Base-by-base conservation (phyloP, 1,140 invertebrate species). In the Solenopsis invicta region DNA sequence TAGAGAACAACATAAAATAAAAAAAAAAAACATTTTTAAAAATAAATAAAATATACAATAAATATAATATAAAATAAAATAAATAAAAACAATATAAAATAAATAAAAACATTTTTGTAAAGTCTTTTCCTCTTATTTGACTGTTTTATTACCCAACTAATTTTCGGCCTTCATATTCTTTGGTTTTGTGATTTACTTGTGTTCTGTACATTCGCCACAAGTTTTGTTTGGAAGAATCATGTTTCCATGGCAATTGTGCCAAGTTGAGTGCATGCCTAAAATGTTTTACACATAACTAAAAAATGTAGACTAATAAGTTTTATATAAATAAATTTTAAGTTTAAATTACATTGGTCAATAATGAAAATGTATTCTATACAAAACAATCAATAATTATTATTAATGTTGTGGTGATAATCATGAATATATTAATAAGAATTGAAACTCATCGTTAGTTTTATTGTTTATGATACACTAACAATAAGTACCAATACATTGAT, bases 121-220 rank as follows among this genome's bases (percentile, higher is more conserved):
- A 13, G 52, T 78, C 0, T 62, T 76, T 76, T 85, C 2, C 62
- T 81, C 8, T 6, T 21, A 67, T 85, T 54, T 71, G 67, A 54
- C 69, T 77, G 66, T 34, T 77, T 52, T 93, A 95, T 96, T 95
- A 97, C 97, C 97, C 97, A 71, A 97, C 95, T 54, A 97, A 94
- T 94, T 97, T 97, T 91, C 97, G 96, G 88, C 97, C 97, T 91
- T 96, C 95, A 90, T 97, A 97, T 90, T 96, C 95, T 91, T 96
- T 96, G 13, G 87, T 94, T 92, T 85, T 92, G 41, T 67, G 85
- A 56, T 80, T 90, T 66, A 85, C 86, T 24, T 69, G 59, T 41
- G 81, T 80, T 84, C 87, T 90, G 54, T 90, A 91, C 85, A 90
- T 75, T 71, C 72, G 48, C 71, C 86, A 69, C 37, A 76, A 52